A percentile compares a stretch with the other conserved stretches of the same genome.
Conservation (phyloP, 2,113 vertebrate genomes). For the Ornithorhynchus anatinus region DNA sequence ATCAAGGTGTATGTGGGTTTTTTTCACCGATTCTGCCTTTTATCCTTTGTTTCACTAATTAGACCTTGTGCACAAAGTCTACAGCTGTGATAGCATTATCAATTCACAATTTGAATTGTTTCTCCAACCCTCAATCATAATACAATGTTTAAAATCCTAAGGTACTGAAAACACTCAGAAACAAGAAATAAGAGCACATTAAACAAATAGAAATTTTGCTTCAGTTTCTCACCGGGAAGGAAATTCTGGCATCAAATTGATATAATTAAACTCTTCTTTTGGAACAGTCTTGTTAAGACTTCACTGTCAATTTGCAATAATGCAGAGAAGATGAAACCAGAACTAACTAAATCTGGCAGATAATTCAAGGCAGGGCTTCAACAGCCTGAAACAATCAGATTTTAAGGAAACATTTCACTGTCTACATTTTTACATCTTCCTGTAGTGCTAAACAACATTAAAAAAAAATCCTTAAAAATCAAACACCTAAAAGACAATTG, state of each 20-base stretch:
- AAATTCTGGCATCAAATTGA: not conserved
- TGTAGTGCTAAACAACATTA: too few species aligned
- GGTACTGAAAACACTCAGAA: not conserved
- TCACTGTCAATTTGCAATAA: conserved; percentile 35
- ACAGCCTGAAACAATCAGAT: conserved; percentile 65
- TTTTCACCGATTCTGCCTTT: not conserved
- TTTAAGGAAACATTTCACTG: conserved; percentile 56
- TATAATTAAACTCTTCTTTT: not conserved
- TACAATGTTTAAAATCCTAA: not conserved
- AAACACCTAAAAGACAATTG: too few species aligned
- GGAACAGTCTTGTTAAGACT: conserved; percentile 16
- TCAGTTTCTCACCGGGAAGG: not conserved
- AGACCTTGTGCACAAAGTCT: not conserved
- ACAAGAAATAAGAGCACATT: not conserved
- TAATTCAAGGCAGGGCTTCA: conserved; percentile 56
- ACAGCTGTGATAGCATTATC: not conserved
- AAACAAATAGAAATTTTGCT: not conserved
- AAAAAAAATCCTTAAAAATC: too few species aligned
- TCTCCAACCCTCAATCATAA: not conserved
- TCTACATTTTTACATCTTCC: conserved; percentile 46
- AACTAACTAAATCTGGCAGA: conserved; percentile 47
- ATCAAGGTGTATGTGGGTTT: not conserved
- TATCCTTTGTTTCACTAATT: not conserved
- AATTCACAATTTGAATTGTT: not conserved
- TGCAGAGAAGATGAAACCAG: conserved; percentile 31